Evolutionary conservation across 2,888 invertebrate species (phyloP).

Genomic region (Pimpla rufipes): DNA sequence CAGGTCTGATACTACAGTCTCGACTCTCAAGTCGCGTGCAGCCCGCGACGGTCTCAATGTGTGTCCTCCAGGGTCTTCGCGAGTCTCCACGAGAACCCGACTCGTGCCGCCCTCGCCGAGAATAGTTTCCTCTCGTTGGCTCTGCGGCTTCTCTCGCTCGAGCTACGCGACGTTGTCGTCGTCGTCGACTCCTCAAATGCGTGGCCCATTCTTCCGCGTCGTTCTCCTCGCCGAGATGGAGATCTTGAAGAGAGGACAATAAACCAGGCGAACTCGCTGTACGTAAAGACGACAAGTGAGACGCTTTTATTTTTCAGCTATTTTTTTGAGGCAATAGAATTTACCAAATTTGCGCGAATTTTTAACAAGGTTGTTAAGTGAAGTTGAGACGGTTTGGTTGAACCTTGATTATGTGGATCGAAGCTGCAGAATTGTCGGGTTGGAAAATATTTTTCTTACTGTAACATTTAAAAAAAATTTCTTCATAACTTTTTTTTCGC

Average conservation of each 20-base stretch:
- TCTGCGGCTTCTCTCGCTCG: slow-evolving; percentile 35
- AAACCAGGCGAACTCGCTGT: slow-evolving; percentile 41
- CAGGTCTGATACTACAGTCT: slow-evolving; percentile 14
- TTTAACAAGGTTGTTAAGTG: too few relatives aligned
- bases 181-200: slow-evolving; percentile 35
- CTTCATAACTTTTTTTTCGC: too few relatives aligned
- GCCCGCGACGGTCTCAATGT: slow-evolving; percentile 39
- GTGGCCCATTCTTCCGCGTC: slow-evolving; percentile 50
- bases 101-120: slow-evolving; percentile 51
- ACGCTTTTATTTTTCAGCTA: neutral
- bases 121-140: slow-evolving; percentile 64
- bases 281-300: slow-evolving; percentile 1
- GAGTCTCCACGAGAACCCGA: slow-evolving; percentile 49
- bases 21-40: slow-evolving; percentile 23
- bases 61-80: slow-evolving; percentile 50
- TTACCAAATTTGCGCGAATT: neutral
- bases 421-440: too few relatives aligned
- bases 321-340: neutral
- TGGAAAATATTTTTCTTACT: too few relatives aligned
- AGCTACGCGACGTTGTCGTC: slow-evolving; percentile 37
- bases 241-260: slow-evolving; percentile 49
- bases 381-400: too few relatives aligned
- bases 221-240: slow-evolving; percentile 21
- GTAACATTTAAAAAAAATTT: too few relatives aligned
- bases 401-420: too few relatives aligned